These are phyloP conservation scores for Achlya flavicornis DNA, from an alignment of 2,888 invertebrate genomes.

Conservation along the genomic window DNA sequence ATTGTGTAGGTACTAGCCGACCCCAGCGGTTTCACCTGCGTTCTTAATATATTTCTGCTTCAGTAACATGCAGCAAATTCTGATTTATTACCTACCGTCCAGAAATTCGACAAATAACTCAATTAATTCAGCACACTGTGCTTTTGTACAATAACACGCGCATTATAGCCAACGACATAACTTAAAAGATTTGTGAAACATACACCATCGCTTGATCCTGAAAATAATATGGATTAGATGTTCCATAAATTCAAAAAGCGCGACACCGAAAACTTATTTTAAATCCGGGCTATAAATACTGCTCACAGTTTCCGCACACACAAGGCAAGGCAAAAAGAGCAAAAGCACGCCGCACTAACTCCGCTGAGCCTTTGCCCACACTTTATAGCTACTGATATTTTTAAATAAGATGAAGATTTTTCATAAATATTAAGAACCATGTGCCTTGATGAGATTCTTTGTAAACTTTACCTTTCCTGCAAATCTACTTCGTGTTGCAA, in stretches of 20 bases:
- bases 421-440: background rate
- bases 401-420: background rate
- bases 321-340: slow-evolving; percentile 35
- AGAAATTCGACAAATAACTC: background rate
- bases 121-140: background rate
- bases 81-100: background rate
- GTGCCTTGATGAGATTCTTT: background rate
- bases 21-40: too few relatives aligned
- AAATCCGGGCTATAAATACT: slow-evolving; percentile 52
- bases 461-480: background rate
- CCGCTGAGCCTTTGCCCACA: slow-evolving; percentile 34
- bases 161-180: background rate
- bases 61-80: too few relatives aligned
- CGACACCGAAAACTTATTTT: slow-evolving; percentile 35
- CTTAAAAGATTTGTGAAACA: background rate
- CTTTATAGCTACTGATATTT: background rate
- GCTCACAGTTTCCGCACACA: slow-evolving; percentile 41
- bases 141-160: background rate
- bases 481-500: too few relatives aligned
- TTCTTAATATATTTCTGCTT: background rate
- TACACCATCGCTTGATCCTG: background rate
- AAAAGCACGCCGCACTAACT: slow-evolving; percentile 30
- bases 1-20: too few relatives aligned
- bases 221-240: slow-evolving; percentile 22
- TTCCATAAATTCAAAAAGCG: slow-evolving; percentile 31